phyloP scores from a whole-genome alignment of 2,797 vertebrate genomes.

The Cynodonichthys magdalenae region DNA sequence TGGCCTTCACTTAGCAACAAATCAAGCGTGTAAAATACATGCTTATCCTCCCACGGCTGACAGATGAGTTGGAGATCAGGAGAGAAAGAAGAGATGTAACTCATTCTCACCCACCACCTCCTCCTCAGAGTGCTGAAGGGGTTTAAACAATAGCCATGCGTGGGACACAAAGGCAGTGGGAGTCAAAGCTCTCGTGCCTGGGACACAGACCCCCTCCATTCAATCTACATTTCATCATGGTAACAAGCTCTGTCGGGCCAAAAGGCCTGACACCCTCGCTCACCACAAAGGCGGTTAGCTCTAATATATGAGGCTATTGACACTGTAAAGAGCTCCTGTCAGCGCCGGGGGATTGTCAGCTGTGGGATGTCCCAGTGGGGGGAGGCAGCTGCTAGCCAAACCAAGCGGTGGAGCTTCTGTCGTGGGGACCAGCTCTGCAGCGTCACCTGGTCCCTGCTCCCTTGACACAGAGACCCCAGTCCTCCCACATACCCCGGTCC shows the following conservation, averaged over 20 bases:
- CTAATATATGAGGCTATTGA: conserved; percentile 88
- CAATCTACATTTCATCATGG: conserved; percentile 85
- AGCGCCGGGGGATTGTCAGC: conserved; percentile 80
- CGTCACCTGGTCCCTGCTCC: conserved; percentile 80
- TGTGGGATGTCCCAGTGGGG: conserved; percentile 83
- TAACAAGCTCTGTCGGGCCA: conserved; percentile 83
- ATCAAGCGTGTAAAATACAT: conserved; percentile 84
- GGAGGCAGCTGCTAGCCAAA: conserved; percentile 84
- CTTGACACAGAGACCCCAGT: conserved; percentile 61
- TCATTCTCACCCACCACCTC: conserved; percentile 73
- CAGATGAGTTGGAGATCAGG: conserved; percentile 79
- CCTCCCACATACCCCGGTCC: conserved; percentile 55
- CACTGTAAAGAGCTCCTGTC: conserved; percentile 84
- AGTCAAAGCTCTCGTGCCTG: conserved; percentile 79
- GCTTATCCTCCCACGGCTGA: conserved; percentile 82
- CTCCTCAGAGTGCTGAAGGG: conserved; percentile 71
- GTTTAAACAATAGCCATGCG: conserved; percentile 77
- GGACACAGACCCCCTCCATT: conserved; percentile 81
- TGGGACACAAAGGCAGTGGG: conserved; percentile 78
- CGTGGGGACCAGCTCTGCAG: conserved; percentile 54
- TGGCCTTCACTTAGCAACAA: conserved; percentile 81
- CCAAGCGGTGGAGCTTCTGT: conserved; percentile 72
- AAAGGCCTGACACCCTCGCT: conserved; percentile 82
- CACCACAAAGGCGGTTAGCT: conserved; percentile 85
- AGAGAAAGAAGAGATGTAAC: conserved; percentile 83